Evolutionary conservation across 2,797 vertebrate genomes (phyloP), one percentile per base, ranked within the genome.

Genomic region (Knipowitschia caucasica): DNA sequence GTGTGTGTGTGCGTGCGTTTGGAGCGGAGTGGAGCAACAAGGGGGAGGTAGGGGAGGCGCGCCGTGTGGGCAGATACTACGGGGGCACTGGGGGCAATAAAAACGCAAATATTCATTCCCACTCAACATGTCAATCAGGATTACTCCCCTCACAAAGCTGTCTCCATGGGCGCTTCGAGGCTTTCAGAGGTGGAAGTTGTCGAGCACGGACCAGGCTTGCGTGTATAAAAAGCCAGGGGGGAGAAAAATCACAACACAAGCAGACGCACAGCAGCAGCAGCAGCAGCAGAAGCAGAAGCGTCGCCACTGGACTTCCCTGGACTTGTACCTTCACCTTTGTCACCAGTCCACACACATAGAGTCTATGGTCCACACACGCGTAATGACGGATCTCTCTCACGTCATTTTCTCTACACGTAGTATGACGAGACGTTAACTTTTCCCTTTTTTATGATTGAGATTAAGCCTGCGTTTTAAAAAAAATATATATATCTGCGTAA

Each of bases 51-150:
- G 82, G 78, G 69, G 64, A 69, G 82, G 64, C 50, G 82, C 81
- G 67, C 92, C 89, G 86, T 90, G 89, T 83, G 84, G 55, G 66
- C 85, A 86, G 71, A 88, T 81, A 24, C 46, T n/a, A n/a, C n/a
- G n/a, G 46, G 83, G 86, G 69, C 70, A 81, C 85, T 75, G 87
- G 90, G n/a, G 86, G 90, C 86, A 85, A 90, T 49, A 49, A 49
- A 49, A 49, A 49, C 21, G 29, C 29, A 54, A 73, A 79, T 86
- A 90, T 87, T 83, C 82, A 88, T 82, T 86, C 77, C 91, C 91
- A 92, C 91, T 93, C 91, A 83, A 89, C 90, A 91, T 93, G 94
- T 94, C 95, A 94, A 92, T 97, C 94, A 95, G 93, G 92, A 93
- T 96, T 92, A 93, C 92, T 92, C 81, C 88, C 84, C 84, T 86